Conservation (phyloP, 2,797 vertebrate species). For the Rhincodon typus region DNA sequence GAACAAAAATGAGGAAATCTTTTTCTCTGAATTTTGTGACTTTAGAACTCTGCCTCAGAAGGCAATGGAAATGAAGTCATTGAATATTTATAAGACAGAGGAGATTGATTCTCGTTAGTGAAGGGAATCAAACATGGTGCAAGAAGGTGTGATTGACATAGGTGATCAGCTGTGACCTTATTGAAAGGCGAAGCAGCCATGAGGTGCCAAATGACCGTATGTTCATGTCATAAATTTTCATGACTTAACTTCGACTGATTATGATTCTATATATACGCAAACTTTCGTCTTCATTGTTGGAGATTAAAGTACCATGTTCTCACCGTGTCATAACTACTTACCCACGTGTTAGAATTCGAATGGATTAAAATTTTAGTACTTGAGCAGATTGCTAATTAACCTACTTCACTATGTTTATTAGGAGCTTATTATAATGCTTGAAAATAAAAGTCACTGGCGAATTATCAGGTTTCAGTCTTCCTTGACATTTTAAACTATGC, state of each 20-base stretch:
- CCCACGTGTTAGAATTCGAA: not conserved
- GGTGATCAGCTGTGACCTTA: no score
- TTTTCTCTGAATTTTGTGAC: no score
- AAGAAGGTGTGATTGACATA: no score
- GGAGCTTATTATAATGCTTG: not conserved
- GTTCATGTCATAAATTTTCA: not conserved
- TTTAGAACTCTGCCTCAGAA: no score
- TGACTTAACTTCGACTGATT: not conserved
- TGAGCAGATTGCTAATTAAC: not conserved
- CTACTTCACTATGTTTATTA: not conserved
- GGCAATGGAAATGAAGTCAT: no score
- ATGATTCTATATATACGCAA: not conserved
- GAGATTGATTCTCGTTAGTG: no score
- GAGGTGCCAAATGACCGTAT: no score
- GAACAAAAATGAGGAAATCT: no score
- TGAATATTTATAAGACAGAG: no score
- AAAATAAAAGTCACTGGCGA: not conserved
- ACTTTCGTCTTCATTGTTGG: not conserved
- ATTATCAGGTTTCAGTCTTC: not conserved
- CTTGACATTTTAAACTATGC: not conserved
- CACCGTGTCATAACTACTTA: not conserved
- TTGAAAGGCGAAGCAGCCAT: no score
- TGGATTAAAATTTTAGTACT: not conserved
- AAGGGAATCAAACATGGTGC: no score
- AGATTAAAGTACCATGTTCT: not conserved